Evolutionary conservation across 2,113 vertebrate genomes (phyloP).

Genomic region (Tamias sibiricus): DNA sequence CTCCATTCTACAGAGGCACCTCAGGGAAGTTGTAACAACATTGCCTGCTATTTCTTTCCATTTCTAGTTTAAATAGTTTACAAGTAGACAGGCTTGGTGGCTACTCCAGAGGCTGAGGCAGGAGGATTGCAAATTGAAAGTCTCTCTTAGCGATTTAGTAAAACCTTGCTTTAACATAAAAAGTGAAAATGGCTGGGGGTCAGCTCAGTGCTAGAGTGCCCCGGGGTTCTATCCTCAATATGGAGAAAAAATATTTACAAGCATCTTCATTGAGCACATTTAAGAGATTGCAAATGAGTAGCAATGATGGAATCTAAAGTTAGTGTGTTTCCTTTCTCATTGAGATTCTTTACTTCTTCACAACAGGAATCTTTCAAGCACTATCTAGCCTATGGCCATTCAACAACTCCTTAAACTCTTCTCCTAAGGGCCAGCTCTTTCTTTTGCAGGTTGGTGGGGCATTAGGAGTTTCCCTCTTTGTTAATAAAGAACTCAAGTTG

Average conservation of each 20-base stretch:
- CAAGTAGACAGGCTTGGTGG: not conserved
- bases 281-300: not conserved
- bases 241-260: not conserved
- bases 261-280: not conserved
- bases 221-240: too few relatives aligned
- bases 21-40: not conserved
- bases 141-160: too few relatives aligned
- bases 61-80: slow-evolving; percentile 11
- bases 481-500: slow-evolving; percentile 1
- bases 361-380: not conserved
- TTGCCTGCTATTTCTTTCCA: not conserved
- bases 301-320: not conserved
- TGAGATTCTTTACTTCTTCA: slow-evolving; percentile 14
- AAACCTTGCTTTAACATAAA: too few relatives aligned
- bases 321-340: not conserved
- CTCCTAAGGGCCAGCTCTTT: not conserved
- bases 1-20: not conserved
- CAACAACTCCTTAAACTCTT: not conserved
- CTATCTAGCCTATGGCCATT: not conserved
- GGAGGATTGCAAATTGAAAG: too few relatives aligned
- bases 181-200: too few relatives aligned
- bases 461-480: not conserved
- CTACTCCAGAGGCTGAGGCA: too few relatives aligned
- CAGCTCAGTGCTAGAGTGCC: too few relatives aligned
- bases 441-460: not conserved